Conservation (phyloP, 2,113 vertebrate genomes). For the Paradoxurus hermaphroditus region DNA sequence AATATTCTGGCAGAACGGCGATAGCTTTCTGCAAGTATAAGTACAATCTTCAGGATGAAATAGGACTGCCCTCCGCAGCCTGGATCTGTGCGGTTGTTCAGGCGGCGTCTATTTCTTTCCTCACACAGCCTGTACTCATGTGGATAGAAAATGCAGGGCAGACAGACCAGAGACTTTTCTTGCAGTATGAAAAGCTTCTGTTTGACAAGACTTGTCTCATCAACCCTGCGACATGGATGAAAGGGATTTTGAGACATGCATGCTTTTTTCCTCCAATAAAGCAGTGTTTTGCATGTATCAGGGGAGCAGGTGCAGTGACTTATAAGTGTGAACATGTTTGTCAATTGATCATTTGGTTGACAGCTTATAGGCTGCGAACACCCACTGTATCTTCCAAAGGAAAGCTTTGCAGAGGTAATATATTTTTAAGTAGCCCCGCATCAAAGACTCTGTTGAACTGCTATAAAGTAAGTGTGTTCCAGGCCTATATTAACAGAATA, state of each 20-base stretch:
- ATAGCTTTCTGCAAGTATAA: not conserved
- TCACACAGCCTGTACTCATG: no score
- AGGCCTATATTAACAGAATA: slow-evolving; percentile 10
- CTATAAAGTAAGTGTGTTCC: not conserved
- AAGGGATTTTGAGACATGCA: not conserved
- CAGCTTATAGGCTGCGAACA: not conserved
- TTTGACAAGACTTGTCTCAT: not conserved
- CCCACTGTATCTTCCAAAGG: not conserved
- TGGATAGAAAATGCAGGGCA: not conserved
- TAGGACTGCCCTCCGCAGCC: not conserved
- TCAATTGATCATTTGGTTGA: not conserved
- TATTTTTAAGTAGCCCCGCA: slow-evolving; percentile 49
- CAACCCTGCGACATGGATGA: not conserved
- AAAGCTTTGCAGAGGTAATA: slow-evolving; percentile 48
- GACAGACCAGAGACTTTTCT: not conserved
- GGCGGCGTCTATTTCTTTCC: not conserved
- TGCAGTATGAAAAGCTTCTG: not conserved
- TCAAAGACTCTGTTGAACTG: slow-evolving; percentile 23
- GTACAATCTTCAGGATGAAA: slow-evolving; percentile 9
- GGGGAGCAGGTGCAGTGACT: not conserved
- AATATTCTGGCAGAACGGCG: not conserved
- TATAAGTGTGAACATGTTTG: not conserved
- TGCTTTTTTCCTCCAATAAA: slow-evolving; percentile 40
- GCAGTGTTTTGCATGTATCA: slow-evolving; percentile 3
- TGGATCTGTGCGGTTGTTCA: not conserved